Conservation (phyloP, 2,888 invertebrate genomes). For the Lamellibrachia columna region DNA sequence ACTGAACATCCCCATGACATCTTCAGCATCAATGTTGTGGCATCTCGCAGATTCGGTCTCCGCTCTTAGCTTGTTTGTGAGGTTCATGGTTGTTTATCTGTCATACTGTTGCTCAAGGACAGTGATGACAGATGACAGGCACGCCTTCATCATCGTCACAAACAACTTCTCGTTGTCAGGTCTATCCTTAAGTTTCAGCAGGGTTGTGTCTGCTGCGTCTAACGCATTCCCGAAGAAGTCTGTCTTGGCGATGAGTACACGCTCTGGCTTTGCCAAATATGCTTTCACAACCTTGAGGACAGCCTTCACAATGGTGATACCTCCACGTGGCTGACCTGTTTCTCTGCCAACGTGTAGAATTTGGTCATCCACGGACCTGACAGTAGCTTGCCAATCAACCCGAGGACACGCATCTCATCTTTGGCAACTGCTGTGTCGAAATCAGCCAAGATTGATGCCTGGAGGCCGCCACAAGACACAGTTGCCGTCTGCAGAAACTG, state of each 20-base stretch:
- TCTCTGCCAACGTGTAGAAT: conserved; percentile 29
- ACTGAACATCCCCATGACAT: not conserved
- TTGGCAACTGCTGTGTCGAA: conserved; percentile 28
- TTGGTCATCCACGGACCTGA: not conserved
- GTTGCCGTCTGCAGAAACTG: conserved; percentile 28
- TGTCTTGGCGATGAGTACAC: not conserved
- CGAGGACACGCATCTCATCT: conserved; percentile 36
- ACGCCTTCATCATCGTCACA: not conserved
- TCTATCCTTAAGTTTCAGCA: not conserved
- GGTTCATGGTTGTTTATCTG: not conserved
- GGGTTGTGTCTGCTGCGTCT: not conserved
- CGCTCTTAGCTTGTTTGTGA: not conserved
- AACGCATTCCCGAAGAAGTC: not conserved
- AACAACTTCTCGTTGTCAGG: not conserved
- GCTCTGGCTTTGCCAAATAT: not conserved
- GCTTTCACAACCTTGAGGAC: not conserved
- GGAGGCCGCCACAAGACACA: conserved; percentile 35
- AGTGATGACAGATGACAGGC: not conserved
- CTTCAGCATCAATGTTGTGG: not conserved
- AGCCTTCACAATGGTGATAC: conserved; percentile 20
- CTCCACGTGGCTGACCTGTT: conserved; percentile 27
- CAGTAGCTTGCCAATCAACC: conserved; percentile 21
- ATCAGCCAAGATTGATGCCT: conserved; percentile 27
- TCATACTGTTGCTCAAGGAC: not conserved
- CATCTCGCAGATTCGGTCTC: not conserved